phyloP scores from a whole-genome alignment of 2,797 vertebrate genomes.

The Tympanoctomys barrerae region DNA sequence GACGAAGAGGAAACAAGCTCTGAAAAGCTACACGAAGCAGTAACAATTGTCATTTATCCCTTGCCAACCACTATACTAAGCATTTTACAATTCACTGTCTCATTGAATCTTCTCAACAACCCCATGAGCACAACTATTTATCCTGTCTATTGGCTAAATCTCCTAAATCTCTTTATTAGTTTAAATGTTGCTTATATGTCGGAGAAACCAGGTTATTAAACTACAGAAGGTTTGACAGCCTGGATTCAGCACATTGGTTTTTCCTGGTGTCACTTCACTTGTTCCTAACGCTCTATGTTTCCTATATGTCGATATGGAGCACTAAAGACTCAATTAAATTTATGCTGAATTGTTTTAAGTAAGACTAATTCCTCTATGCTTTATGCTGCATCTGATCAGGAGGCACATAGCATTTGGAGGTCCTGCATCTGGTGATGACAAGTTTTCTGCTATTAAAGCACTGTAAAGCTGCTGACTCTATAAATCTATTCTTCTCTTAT shows the following conservation, averaged over 20 bases:
- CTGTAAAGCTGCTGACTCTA: neutral
- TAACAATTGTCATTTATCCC: neutral
- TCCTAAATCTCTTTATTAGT: neutral
- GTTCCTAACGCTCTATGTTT: neutral
- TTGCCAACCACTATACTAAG: neutral
- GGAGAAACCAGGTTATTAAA: neutral
- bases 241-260: neutral
- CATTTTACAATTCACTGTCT: neutral
- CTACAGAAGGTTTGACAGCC: neutral
- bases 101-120: conserved; percentile 7
- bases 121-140: neutral
- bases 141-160: neutral
- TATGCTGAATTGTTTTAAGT: neutral
- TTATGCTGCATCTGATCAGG: neutral
- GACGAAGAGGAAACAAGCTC: neutral
- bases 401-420: neutral
- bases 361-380: neutral
- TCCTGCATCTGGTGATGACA: neutral
- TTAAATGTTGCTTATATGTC: neutral
- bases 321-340: conserved; percentile 16
- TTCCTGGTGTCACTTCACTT: neutral
- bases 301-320: neutral
- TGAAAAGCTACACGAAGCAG: neutral
- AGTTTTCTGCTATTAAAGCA: neutral
- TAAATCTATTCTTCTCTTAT: neutral